phyloP scores from a whole-genome alignment of 2,797 vertebrate species.

The Rhinophrynus dorsalis region DNA sequence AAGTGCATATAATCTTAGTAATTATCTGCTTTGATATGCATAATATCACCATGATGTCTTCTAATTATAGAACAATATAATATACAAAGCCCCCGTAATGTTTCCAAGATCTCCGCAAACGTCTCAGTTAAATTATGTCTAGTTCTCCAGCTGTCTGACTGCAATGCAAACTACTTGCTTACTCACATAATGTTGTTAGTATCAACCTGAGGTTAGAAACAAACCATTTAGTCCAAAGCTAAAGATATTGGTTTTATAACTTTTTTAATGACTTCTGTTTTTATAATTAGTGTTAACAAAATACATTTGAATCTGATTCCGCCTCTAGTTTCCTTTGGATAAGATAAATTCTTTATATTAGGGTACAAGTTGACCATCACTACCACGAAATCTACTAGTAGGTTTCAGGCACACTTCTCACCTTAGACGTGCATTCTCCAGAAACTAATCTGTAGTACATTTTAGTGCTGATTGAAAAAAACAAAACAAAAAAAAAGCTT shows the following conservation, averaged over 20 bases:
- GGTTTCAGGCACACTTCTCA: background rate
- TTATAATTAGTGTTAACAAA: conserved; percentile 57
- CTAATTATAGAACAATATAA: conserved; percentile 1
- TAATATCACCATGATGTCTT: background rate
- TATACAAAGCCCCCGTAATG: background rate
- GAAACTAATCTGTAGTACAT: too few species aligned
- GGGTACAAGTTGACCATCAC: conserved; percentile 33
- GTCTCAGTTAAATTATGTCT: background rate
- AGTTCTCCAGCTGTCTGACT: conserved; percentile 1
- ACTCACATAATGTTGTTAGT: conserved; percentile 47
- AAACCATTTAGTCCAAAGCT: conserved; percentile 38
- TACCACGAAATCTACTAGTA: background rate
- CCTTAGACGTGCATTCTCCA: too few species aligned
- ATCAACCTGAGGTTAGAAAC: conserved; percentile 55
- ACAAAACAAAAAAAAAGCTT: too few species aligned
- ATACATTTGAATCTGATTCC: conserved; percentile 53
- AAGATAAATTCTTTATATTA: conserved; percentile 40
- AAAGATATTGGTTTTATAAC: conserved; percentile 46
- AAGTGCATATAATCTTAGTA: background rate
- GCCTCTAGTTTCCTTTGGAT: conserved; percentile 49
- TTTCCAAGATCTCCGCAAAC: background rate
- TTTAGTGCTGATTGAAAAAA: too few species aligned
- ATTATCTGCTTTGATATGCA: background rate
- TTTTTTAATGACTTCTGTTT: conserved; percentile 56
- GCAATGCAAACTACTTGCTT: conserved; percentile 14